Percentiles rank a stretch among this genome's conserved stretches.
These are phyloP conservation scores for Tympanoctomys barrerae DNA, from an alignment of 2,797 vertebrate species.

Conservation along the genomic window DNA sequence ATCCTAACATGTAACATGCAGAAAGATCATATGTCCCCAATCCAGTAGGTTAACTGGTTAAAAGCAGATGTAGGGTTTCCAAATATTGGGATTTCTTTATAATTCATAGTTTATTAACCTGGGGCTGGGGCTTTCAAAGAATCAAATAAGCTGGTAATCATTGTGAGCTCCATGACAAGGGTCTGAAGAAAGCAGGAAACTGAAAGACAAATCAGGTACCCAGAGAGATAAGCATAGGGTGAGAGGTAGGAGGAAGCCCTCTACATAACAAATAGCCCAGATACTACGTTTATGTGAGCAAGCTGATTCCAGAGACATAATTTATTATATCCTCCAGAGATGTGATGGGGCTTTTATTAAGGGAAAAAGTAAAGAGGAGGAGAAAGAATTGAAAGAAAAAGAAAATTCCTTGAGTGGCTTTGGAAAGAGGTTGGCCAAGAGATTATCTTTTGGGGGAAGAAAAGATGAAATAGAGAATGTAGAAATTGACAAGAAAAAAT, in stretches of 20 bases:
- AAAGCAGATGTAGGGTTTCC: conserved; percentile 38
- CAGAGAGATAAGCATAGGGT: not conserved
- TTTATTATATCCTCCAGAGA: not conserved
- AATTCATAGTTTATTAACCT: conserved; percentile 43
- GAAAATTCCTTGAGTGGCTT: not conserved
- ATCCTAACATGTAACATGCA: not conserved
- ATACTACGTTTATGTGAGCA: not conserved
- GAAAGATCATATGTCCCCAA: conserved; percentile 45
- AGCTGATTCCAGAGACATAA: not conserved
- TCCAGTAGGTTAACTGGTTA: conserved; percentile 15
- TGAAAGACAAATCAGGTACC: conserved; percentile 52
- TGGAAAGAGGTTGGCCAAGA: not conserved
- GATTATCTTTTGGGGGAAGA: not conserved
- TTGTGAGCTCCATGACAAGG: not conserved
- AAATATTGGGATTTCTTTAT: conserved; percentile 49
- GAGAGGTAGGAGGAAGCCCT: not conserved
- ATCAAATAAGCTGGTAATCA: conserved; percentile 35
- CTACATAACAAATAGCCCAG: not conserved
- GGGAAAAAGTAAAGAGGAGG: too few relatives aligned
- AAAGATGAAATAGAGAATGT: not conserved
- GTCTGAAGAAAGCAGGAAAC: conserved; percentile 12
- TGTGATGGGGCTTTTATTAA: not conserved
- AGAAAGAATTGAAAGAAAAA: not conserved
- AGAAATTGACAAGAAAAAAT: not conserved
- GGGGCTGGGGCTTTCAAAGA: conserved; percentile 28